Evolutionary conservation across 2,797 vertebrate genomes (phyloP), one percentile per base, ranked within the genome.

Genomic region (Botia kubotai): DNA sequence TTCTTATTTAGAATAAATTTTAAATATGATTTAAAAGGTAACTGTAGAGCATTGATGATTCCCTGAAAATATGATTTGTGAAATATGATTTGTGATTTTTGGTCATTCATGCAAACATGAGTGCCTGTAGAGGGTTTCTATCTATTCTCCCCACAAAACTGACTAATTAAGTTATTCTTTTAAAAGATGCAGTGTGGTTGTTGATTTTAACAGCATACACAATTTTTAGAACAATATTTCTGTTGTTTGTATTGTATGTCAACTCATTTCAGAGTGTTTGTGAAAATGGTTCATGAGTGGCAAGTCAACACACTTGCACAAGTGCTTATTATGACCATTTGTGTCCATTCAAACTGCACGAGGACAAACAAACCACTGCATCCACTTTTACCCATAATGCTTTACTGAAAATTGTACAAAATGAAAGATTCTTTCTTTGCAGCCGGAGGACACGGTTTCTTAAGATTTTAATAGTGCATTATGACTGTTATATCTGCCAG

Each of bases 381-480:
- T 77, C 75, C 82, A 63, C 62, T 81, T 84, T 80, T 81, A 76
- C 84, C 76, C 78, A 75, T 69, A 86, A 79, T 82, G 82, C 80
- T 50, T 80, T 75, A 65, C 78, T 80, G 82, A 81, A 86, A 79
- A 82, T 83, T 72, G 72, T 81, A 75, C 67, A 81, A 82, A 86
- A 86, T 82, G 80, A 79, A 85, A 82, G 80, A 77, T 39, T 4
- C 82, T 79, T 81, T 86, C 81, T 84, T 79, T 82, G 80, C 82
- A 86, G 72, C 82, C 73, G 65, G 74, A 81, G 80, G 80, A 86
- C 77, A 84, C 80, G 80, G 83, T 83, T 84, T 86, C 78, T 83
- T 72, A 26, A 33, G 33, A 73, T 75, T 86, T 89, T 88, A 86
- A 87, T 87, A 85, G 87, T 87, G 75, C 81, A 88, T 33, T 33